A percentile compares a stretch with the other conserved stretches of the same genome.
These are phyloP conservation scores for Petromus typicus DNA, from an alignment of 2,113 vertebrate genomes.

Conservation along the genomic window DNA sequence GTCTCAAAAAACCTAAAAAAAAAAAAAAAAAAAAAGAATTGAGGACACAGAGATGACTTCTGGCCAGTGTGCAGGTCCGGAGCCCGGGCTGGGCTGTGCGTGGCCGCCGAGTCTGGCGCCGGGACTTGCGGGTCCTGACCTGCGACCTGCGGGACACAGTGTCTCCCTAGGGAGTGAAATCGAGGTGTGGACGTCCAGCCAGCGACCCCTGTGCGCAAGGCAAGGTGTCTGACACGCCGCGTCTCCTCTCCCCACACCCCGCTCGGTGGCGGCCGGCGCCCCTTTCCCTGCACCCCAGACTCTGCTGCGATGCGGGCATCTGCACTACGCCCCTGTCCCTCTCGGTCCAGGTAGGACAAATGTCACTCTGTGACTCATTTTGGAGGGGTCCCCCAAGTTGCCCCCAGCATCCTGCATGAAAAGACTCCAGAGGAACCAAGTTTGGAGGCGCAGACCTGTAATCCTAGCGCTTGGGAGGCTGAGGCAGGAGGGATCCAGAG, in stretches of 20 bases:
- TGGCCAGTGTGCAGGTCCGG: too few relatives aligned
- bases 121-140: background rate
- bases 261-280: background rate
- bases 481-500: background rate
- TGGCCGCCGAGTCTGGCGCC: background rate
- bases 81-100: too few relatives aligned
- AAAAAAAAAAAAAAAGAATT: too few relatives aligned
- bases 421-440: background rate
- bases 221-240: background rate
- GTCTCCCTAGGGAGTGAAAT: background rate
- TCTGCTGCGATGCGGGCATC: background rate
- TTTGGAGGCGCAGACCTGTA: background rate
- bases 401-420: background rate
- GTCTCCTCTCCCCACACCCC: background rate
- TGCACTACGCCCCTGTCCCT: too few relatives aligned
- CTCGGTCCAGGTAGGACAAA: background rate
- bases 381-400: background rate
- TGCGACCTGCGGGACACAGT: background rate
- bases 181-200: background rate
- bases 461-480: background rate
- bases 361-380: accelerated
- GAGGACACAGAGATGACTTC: too few relatives aligned
- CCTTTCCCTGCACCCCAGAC: background rate
- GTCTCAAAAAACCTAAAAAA: too few relatives aligned
- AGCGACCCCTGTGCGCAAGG: background rate